Conservation (phyloP, 1,140 invertebrate species). For the Drosophila insularis region DNA sequence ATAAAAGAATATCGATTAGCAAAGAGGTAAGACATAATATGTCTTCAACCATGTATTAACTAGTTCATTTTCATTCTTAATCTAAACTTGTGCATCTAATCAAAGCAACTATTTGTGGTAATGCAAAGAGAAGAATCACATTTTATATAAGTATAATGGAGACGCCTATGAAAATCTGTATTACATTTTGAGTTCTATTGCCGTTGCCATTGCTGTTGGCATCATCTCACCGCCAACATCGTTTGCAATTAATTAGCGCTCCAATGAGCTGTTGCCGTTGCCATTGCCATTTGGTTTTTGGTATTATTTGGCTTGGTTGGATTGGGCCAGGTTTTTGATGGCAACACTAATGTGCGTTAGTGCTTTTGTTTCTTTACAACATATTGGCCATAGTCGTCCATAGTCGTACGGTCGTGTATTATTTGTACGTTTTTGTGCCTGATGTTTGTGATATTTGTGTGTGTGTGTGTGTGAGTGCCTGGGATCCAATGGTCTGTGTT, state of each 20-base stretch:
- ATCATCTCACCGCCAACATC: constrained; percentile 50
- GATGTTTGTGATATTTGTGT: constrained; percentile 29
- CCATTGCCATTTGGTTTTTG: constrained; percentile 20
- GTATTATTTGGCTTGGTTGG: constrained; percentile 24
- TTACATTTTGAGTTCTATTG: neutral
- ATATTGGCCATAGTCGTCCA: constrained; percentile 35
- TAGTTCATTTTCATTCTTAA: neutral
- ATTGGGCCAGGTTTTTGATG: constrained; percentile 45
- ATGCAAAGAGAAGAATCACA: no score
- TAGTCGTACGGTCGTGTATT: constrained; percentile 42
- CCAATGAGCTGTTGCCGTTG: constrained; percentile 70
- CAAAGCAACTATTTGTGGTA: neutral
- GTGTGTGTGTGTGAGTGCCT: constrained; percentile 22
- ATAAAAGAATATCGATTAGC: no score
- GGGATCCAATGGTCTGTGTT: constrained; percentile 40
- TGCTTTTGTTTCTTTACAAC: constrained; percentile 48
- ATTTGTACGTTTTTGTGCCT: constrained; percentile 41
- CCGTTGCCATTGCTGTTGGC: neutral
- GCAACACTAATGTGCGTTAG: constrained; percentile 56
- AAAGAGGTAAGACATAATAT: no score
- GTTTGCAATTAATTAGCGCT: constrained; percentile 72
- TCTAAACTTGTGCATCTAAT: neutral
- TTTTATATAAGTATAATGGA: no score
- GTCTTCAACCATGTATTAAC: neutral
- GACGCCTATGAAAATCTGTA: neutral